These are phyloP conservation scores for Hirtodrosophila histrioides DNA, from an alignment of 2,888 invertebrate genomes.

Conservation along the genomic window DNA sequence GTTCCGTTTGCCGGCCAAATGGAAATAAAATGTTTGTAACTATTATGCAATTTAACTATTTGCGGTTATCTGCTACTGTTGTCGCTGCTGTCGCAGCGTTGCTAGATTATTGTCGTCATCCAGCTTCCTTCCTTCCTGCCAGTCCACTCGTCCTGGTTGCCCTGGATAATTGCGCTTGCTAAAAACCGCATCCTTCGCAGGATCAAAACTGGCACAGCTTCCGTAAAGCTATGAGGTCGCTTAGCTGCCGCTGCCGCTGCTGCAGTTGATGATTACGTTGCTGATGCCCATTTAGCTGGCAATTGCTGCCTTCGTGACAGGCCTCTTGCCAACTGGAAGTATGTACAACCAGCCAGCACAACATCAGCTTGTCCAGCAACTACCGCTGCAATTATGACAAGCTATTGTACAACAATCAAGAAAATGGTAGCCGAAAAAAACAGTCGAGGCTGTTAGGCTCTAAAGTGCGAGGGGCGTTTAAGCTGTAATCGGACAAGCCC, in stretches of 20 bases:
- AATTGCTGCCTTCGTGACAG: conserved; percentile 45
- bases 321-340: conserved; percentile 33
- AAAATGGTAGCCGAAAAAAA: conserved; percentile 6
- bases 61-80: conserved; percentile 52
- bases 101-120: conserved; percentile 46
- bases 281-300: conserved; percentile 44
- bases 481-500: too few species aligned
- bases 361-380: conserved; percentile 20
- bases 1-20: conserved; percentile 39
- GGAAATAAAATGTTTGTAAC: conserved; percentile 66
- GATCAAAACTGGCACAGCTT: conserved; percentile 23
- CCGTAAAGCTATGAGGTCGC: conserved; percentile 20
- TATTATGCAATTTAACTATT: conserved; percentile 67
- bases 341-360: conserved; percentile 34
- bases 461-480: background rate
- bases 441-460: conserved; percentile 2
- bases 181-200: conserved; percentile 36
- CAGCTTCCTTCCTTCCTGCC: conserved; percentile 35
- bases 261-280: conserved; percentile 36
- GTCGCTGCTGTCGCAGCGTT: conserved; percentile 13
- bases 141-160: conserved; percentile 17
- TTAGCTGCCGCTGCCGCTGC: conserved; percentile 6
- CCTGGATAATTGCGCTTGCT: conserved; percentile 37
- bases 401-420: conserved; percentile 11
- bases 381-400: conserved; percentile 46